Percentiles rank a stretch among this genome's conserved stretches.
These are phyloP conservation scores for Eucera pruinosa DNA, from an alignment of 2,888 invertebrate genomes.

Conservation along the genomic window DNA sequence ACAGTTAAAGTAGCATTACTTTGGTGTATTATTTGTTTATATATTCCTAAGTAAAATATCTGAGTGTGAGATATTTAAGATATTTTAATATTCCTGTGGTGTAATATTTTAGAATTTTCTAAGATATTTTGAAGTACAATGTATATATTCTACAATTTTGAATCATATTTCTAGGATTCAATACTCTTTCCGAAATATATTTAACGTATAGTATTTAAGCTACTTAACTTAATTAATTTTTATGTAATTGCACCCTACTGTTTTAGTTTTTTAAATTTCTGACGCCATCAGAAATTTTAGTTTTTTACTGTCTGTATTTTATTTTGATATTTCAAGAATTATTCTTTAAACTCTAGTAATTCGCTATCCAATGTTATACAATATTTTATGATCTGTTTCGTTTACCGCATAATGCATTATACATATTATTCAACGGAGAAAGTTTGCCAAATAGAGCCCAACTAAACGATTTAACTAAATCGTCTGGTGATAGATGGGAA, in stretches of 20 bases:
- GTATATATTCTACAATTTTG: too few species aligned
- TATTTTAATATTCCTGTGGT: too few species aligned
- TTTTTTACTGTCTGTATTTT: background rate
- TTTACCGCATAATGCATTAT: background rate
- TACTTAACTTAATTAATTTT: too few species aligned
- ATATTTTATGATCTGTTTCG: too few species aligned
- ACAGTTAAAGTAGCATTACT: too few species aligned
- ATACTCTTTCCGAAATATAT: background rate
- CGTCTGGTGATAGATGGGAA: background rate
- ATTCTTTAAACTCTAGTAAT: background rate
- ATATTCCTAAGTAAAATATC: too few species aligned
- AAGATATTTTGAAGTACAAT: background rate
- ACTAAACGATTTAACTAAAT: conserved; percentile 5
- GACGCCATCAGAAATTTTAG: background rate
- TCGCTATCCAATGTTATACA: too few species aligned
- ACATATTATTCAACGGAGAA: background rate
- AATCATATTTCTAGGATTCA: background rate
- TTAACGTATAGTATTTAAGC: background rate
- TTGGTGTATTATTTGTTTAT: too few species aligned
- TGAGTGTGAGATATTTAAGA: too few species aligned
- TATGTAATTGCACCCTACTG: too few species aligned
- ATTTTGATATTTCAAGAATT: background rate
- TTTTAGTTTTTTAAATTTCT: background rate
- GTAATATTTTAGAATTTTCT: background rate
- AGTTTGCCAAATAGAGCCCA: background rate